Base-by-base conservation (phyloP, 2,797 vertebrate species). In the Botia kubotai region DNA sequence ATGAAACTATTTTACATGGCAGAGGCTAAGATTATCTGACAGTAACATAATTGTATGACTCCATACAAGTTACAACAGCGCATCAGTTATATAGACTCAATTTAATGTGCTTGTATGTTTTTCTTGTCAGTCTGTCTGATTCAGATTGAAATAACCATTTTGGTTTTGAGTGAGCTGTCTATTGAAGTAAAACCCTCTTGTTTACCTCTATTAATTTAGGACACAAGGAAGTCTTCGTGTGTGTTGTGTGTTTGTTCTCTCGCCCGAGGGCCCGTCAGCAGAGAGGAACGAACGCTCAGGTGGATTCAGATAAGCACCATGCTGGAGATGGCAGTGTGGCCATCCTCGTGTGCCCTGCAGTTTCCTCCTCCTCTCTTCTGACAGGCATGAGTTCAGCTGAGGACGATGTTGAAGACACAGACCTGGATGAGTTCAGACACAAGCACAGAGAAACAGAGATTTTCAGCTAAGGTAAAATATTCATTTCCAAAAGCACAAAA, bases 331-430 rank as follows among this genome's bases (percentile, higher is more conserved):
- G 33, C 72, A 81, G 55, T 19, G 62, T 73, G 78, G 50, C 77
- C 48, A 74, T 80, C 82, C 78, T 80, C 77, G 67, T 68, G 62
- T 80, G 68, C 82, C 82, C 82, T 83, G 72, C n/a, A 21, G 67
- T 77, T 72, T 63, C 4, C 79, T 65, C 73, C 17, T 13, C 48
- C 69, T 19, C 52, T 74, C 36, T 69, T 82, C 66, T 85, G 69
- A 77, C 83, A 84, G 67, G 55, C 69, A 53, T 19, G 52, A 80
- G 82, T 86, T 83, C 79, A 83, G 4, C 76, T 36, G 68, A 73
- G 82, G 84, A 81, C 60, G 33, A 36, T 55, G 62, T 33, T 23
- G 60, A 36, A 68, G 72, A 76, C 52, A 77, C 80, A 82, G 12
- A 70, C 55, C 73, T 65, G 65, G 39, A 82, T 80, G 65, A 66